phyloP scores from a whole-genome alignment of 2,888 invertebrate species.

The Dilophus febrilis region DNA sequence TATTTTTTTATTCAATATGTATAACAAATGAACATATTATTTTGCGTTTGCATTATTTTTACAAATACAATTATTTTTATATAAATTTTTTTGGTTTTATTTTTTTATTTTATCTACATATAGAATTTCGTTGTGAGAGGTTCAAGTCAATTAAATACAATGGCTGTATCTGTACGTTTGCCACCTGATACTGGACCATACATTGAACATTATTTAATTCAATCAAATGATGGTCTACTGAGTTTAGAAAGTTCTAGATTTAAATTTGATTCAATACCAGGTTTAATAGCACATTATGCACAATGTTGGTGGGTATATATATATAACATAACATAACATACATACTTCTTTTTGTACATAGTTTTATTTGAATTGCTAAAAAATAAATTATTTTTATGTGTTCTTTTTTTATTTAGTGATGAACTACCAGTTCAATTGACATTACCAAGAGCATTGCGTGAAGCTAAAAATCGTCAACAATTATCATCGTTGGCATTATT shows the following conservation, averaged over 20 bases:
- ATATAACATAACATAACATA: neutral
- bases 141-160: conserved; percentile 82
- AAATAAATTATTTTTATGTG: neutral
- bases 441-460: conserved; percentile 68
- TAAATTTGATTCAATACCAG: conserved; percentile 82
- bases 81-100: neutral
- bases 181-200: conserved; percentile 76
- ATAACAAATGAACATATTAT: no score
- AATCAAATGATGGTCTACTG: conserved; percentile 61
- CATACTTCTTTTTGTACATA: neutral
- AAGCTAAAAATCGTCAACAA: conserved; percentile 79
- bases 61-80: neutral
- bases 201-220: conserved; percentile 92
- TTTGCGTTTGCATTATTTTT: no score
- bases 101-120: conserved; percentile 14
- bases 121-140: conserved; percentile 91
- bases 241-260: conserved; percentile 88
- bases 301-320: conserved; percentile 58
- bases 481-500: conserved; percentile 77
- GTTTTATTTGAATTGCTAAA: neutral
- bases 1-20: neutral
- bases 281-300: conserved; percentile 84
- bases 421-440: conserved; percentile 82
- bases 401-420: conserved; percentile 42
- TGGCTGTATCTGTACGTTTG: conserved; percentile 85